A percentile compares a stretch with the other conserved stretches of the same genome.
Evolutionary conservation across 1,140 invertebrate genomes (phyloP).

Genomic region (Drosophila miranda): DNA sequence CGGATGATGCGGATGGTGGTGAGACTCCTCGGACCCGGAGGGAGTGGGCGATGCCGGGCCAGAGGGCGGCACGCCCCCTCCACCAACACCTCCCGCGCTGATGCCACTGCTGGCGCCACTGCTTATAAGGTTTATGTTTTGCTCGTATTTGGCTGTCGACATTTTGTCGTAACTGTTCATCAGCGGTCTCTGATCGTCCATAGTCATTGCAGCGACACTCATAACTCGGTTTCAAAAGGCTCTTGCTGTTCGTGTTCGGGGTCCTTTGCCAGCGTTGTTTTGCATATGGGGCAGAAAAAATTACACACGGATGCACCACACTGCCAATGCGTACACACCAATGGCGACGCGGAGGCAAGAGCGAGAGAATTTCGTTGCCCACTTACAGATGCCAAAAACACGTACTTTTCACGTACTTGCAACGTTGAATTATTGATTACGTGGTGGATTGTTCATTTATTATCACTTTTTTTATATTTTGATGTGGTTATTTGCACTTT

Average conservation of each 20-base stretch:
- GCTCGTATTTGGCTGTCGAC: conserved; percentile 76
- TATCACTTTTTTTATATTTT: conserved; percentile 66
- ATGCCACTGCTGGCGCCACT: conserved; percentile 30
- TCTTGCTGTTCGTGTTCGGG: conserved; percentile 28
- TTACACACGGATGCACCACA: conserved; percentile 38
- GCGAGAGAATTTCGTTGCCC: background rate
- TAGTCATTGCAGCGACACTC: conserved; percentile 82
- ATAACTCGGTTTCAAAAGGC: conserved; percentile 63
- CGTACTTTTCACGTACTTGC: conserved; percentile 46
- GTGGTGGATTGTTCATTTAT: conserved; percentile 61
- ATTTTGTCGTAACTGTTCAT: conserved; percentile 82
- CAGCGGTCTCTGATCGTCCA: conserved; percentile 82
- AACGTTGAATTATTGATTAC: conserved; percentile 47
- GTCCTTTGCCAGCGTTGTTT: conserved; percentile 43
- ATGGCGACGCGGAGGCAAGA: conserved; percentile 53
- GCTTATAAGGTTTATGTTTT: conserved; percentile 66
- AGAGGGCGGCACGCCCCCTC: conserved; percentile 38
- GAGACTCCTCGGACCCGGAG: conserved; percentile 63
- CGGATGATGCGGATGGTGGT: conserved; percentile 45
- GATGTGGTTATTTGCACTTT: conserved; percentile 53
- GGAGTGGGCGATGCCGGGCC: conserved; percentile 78
- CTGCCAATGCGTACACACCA: conserved; percentile 28
- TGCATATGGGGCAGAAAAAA: conserved; percentile 48
- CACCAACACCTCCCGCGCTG: conserved; percentile 31
- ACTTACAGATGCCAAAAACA: conserved; percentile 42